phyloP scores from a whole-genome alignment of 2,797 vertebrate species.

The Lemur catta region DNA sequence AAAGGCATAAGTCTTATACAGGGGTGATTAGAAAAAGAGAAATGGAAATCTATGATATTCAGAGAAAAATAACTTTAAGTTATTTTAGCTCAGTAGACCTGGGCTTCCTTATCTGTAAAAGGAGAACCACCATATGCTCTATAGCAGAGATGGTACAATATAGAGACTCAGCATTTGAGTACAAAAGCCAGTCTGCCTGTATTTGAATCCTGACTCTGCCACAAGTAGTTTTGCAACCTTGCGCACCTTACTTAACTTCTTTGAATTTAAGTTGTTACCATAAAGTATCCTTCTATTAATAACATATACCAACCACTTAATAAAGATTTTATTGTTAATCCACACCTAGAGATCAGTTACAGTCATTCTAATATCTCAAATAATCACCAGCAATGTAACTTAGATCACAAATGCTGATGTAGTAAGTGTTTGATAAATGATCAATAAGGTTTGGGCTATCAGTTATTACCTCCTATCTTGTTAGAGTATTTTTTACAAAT shows the following conservation, averaged over 20 bases:
- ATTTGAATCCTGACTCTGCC: background rate
- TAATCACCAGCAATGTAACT: background rate
- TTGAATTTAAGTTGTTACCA: background rate
- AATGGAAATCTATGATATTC: background rate
- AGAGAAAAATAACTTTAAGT: background rate
- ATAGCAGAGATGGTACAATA: background rate
- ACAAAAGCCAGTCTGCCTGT: background rate
- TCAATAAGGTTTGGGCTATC: background rate
- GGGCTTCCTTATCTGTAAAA: background rate
- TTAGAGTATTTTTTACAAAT: background rate
- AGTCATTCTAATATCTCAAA: background rate
- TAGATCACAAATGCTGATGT: background rate
- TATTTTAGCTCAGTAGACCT: background rate
- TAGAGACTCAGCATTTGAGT: background rate
- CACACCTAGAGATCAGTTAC: background rate
- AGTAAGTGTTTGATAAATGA: background rate
- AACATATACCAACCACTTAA: background rate
- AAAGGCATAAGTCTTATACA: background rate
- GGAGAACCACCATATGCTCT: background rate
- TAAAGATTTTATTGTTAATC: background rate
- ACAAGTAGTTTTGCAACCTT: background rate
- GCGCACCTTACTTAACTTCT: background rate
- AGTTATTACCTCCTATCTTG: background rate
- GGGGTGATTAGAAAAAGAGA: background rate
- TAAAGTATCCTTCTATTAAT: background rate